These are phyloP conservation scores for Caenorhabditis macrosperma DNA, from an alignment of 2,888 invertebrate genomes.

Conservation along the genomic window DNA sequence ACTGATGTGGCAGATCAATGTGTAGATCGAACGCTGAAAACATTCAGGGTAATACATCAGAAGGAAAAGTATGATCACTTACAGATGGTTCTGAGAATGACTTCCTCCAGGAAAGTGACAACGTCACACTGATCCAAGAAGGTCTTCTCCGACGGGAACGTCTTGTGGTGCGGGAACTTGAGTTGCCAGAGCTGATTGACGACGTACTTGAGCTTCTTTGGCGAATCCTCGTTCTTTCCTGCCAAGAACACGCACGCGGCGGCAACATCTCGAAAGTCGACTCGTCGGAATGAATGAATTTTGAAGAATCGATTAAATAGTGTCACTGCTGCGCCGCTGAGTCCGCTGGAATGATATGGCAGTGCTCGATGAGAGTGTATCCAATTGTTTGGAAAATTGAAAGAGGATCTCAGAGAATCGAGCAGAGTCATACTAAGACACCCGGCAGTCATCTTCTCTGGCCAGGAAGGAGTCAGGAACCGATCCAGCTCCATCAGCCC, in stretches of 20 bases:
- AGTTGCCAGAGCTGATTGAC: constrained; percentile 93
- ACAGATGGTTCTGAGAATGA: constrained; percentile 36
- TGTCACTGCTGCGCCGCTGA: constrained; percentile 95
- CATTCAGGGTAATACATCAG: background rate
- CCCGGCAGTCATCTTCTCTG: background rate
- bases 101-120: constrained; percentile 37
- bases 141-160: constrained; percentile 32
- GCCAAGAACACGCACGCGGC: constrained; percentile 95
- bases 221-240: constrained; percentile 98
- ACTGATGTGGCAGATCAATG: constrained; percentile 97
- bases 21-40: constrained; percentile 92
- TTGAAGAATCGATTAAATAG: constrained; percentile 99
- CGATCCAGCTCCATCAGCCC: background rate
- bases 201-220: constrained; percentile 96
- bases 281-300: constrained; percentile 95
- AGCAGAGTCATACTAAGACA: background rate
- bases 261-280: constrained; percentile 89
- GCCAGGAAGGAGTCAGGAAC: background rate
- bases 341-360: constrained; percentile 50
- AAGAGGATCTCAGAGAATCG: constrained; percentile 8
- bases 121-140: constrained; percentile 26
- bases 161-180: constrained; percentile 84
- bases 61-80: background rate
- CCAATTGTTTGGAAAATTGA: constrained; percentile 19
- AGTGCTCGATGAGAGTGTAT: constrained; percentile 48